Base-by-base conservation (phyloP, 2,113 vertebrate species). In the Alethe diademata region DNA sequence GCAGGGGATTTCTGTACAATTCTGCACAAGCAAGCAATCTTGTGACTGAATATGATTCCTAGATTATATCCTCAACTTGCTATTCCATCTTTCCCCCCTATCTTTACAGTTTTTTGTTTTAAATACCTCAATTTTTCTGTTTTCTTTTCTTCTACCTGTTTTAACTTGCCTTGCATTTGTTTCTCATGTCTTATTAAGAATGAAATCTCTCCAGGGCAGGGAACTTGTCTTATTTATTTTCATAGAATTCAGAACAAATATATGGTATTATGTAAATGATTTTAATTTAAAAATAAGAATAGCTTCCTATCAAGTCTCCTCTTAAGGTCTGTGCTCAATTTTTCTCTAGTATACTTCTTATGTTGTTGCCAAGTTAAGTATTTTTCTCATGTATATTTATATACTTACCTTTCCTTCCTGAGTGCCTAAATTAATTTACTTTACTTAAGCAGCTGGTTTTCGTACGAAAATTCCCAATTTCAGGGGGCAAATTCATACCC, bases 271-370 rank as follows among this genome's bases (percentile, higher is more conserved):
- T 88, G 69, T 48, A 89, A 93, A 95, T 88, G 0, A 80, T 84
- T 93, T 83, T 86, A 78, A 80, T 92, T 90, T 71, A 6, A 74
- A 95, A 93, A 78, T 86, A 90, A 69, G 66, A 90, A 90, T 86
- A 70, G 4, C 53, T 89, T 83, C 36, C 56, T 64, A 95, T 91
- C 69, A 92, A 74, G 64, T 91, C 19, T 71, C 40, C 88, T 96
- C 85, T 90, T 86, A 40, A 82, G 40, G 18, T 72, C 70, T 51
- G 14, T 60, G 29, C 6, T 91, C 25, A 72, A 40, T 91, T 97
- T 92, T 94, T 78, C 54, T 94, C 69, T 71, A 78, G 78, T 81
- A 56, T 86, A 35, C 11, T 76, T 13, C 80, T 84, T 70, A 47
- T 14, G 26, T 78, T 87, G 13, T 71, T 91, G 36, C 17, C 38